phyloP scores from a whole-genome alignment of 2,888 invertebrate genomes.

The Yponomeuta evonymella region DNA sequence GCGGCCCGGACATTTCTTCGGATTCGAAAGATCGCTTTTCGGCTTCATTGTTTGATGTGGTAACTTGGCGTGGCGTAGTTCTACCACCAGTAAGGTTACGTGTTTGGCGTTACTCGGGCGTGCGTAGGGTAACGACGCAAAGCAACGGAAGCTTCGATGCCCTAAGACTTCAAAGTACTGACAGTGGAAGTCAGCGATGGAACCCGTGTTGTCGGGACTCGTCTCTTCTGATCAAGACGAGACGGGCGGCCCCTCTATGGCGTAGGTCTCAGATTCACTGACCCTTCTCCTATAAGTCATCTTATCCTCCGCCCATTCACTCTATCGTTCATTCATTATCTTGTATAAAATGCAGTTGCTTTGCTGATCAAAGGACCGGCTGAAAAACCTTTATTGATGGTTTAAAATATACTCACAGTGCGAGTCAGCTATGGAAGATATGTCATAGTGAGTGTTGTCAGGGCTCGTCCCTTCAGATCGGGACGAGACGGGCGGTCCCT shows the following conservation, averaged over 20 bases:
- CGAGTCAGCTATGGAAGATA: slow-evolving; percentile 49
- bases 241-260: slow-evolving; percentile 4
- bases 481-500: not conserved
- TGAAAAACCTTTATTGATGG: not conserved
- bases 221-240: not conserved
- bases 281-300: not conserved
- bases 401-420: not conserved
- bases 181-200: slow-evolving; percentile 37
- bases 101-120: too few relatives aligned
- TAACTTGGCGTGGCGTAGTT: too few relatives aligned
- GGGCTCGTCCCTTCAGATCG: slow-evolving; percentile 23
- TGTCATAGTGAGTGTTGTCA: slow-evolving; percentile 52
- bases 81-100: too few relatives aligned
- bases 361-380: too few relatives aligned
- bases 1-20: too few relatives aligned
- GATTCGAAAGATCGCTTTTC: too few relatives aligned
- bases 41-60: too few relatives aligned
- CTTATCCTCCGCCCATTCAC: too few relatives aligned
- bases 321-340: too few relatives aligned
- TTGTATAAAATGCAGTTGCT: too few relatives aligned
- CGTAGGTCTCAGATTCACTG: slow-evolving; percentile 16
- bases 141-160: too few relatives aligned
- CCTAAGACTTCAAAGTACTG: not conserved
- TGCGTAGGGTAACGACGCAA: too few relatives aligned
- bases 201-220: slow-evolving; percentile 40